Base-by-base conservation (phyloP, 2,888 invertebrate species). In the Drosophila macrospina region DNA sequence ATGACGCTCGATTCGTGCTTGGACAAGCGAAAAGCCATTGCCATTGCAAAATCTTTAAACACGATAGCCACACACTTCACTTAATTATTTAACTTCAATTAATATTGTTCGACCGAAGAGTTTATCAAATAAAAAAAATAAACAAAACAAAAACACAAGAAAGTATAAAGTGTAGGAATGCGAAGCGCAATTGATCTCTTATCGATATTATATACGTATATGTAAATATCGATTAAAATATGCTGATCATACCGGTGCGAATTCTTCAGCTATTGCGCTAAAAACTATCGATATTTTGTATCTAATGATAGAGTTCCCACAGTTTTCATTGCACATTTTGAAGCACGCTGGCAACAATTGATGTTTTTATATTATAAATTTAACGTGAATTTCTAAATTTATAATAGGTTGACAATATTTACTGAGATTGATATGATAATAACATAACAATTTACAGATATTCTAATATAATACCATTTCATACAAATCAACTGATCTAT, bases 21-120 rank as follows among this genome's bases (percentile, higher is more conserved):
- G 48, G 89, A 74, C 69, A 78, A 75, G 56, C 89, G 90, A 73
- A 90, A 90, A 61, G 86, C 90, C 90, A 89, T 90, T 62, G 70
- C 68, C 70, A 77, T 68, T 74, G 60, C 50, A 30, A 20, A 20
- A 36, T 55, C 36, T 15, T 54, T 13, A 37, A 30, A 44, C n/a
- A 44, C 50, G 34, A 32, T 71, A 37, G n/a, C 16, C 28, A 37
- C 62, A 32, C 55, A 51, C 26, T 50, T 52, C 41, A 50, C 34
- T 36, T 26, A 15, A 30, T 47, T 41, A 11, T 5, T 51, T n/a
- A 50, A 55, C 20, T 51, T 13, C 50, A 54, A 36, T 64, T 42
- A 34, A 20, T 28, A 39, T 50, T 36, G 15, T 11, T 16, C 16
- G 28, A 52, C 52, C n/a, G 8, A 20, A 13, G 28, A 32, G 42